Evolutionary conservation across 2,113 vertebrate genomes (phyloP), one percentile per base, ranked within the genome.

Genomic region (Austrofundulus limnaeus): DNA sequence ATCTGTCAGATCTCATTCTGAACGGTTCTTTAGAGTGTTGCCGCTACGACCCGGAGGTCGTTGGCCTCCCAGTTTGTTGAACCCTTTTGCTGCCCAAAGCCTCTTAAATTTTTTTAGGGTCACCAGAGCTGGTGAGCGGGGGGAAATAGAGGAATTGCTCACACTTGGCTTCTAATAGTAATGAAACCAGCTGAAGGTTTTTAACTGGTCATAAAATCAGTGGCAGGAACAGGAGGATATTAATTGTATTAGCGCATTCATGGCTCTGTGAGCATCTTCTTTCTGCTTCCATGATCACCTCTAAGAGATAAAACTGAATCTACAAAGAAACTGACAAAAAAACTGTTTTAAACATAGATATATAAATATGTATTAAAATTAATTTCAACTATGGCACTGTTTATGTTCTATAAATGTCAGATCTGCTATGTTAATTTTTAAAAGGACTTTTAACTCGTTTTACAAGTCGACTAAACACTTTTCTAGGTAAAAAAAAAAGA

Each of bases 161-260:
- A 82, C 85, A 87, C 87, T 83, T 83, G 80, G 75, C 77, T 87
- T 90, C 83, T 80, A 83, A 86, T 83, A 85, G 86, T 85, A 81
- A 82, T 91, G 88, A 92, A 89, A 89, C 84, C 84, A 90, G 81
- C 88, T 90, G 83, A 87, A 89, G 91, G 88, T 89, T 91, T 88
- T 90, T 88, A 91, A 91, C 79, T 84, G 85, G 76, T 90, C 86
- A 66, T 90, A 92, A 92, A 92, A 91, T 83, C 83, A 85, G 85
- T 81, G 75, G 83, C 79, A 75, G 84, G 84, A 79, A 88, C 77
- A 85, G 82, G 82, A 78, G 82, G 77, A 78, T 88, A 90, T 91
- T 91, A 88, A 91, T 91, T 89, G 84, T 80, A 92, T 90, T 89
- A 88, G 87, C 14, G 75, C 82, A 86, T 89, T 89, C 87, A 91